A percentile compares a stretch with the other conserved stretches of the same genome.
These are phyloP conservation scores for Octopus bimaculoides DNA, from an alignment of 1,140 invertebrate genomes.

Conservation along the genomic window DNA sequence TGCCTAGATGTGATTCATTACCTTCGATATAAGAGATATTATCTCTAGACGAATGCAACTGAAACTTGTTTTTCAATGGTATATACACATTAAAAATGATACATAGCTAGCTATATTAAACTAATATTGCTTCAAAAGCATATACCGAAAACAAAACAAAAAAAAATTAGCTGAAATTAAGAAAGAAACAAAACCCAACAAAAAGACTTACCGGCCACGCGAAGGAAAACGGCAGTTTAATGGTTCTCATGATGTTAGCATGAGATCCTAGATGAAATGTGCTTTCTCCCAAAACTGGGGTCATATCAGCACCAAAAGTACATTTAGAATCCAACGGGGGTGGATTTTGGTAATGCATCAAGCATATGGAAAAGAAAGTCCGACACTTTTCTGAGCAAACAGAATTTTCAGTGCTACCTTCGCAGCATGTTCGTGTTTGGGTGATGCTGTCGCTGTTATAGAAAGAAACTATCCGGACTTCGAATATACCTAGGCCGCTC, in stretches of 20 bases:
- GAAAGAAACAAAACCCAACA: too few species aligned
- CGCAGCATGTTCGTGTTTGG: slow-evolving; percentile 26
- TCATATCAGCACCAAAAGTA: slow-evolving; percentile 28
- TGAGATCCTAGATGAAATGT: slow-evolving; percentile 17
- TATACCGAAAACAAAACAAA: too few species aligned
- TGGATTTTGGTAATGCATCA: slow-evolving; percentile 29
- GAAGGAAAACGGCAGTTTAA: slow-evolving; percentile 28
- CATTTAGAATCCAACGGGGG: slow-evolving; percentile 23
- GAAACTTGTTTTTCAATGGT: too few species aligned
- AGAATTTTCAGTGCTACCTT: slow-evolving; percentile 1
- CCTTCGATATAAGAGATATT: too few species aligned
- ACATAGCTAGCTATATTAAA: too few species aligned
- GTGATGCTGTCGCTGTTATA: slow-evolving; percentile 30
- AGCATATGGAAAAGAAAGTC: slow-evolving; percentile 31
- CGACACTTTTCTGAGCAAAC: slow-evolving; percentile 25
- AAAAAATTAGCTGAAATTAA: too few species aligned
- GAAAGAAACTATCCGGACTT: slow-evolving; percentile 29
- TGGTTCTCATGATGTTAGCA: neutral
- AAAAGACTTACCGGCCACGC: slow-evolving; percentile 32
- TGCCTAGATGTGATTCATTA: too few species aligned
- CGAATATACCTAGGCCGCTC: slow-evolving; percentile 26
- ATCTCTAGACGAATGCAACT: too few species aligned
- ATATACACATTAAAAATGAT: too few species aligned
- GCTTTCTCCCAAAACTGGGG: slow-evolving; percentile 28
- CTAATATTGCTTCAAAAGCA: too few species aligned